Conservation (phyloP, 2,797 vertebrate genomes). For the Hippocampus kuda region DNA sequence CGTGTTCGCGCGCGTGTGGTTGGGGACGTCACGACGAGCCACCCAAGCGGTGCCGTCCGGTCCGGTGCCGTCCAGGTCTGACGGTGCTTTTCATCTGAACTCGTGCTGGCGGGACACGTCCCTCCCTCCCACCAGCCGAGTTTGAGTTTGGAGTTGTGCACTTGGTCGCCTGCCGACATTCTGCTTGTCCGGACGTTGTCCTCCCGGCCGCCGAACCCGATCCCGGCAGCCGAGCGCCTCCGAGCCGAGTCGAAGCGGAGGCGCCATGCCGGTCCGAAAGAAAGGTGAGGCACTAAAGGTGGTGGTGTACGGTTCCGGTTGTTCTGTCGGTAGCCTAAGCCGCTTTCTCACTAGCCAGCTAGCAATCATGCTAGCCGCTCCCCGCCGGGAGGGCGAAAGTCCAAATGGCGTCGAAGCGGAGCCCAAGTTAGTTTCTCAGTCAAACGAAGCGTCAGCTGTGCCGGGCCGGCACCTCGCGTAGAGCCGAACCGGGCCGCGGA, state of each 20-base stretch:
- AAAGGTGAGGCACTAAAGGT: slow-evolving; percentile 72
- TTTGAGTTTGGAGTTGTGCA: not conserved
- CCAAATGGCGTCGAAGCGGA: not conserved
- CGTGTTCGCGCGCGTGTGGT: not conserved
- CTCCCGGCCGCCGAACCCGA: slow-evolving; percentile 6
- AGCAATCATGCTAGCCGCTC: slow-evolving; percentile 34
- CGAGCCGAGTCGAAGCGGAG: slow-evolving; percentile 26
- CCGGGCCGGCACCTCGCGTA: not conserved
- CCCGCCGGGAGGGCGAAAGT: slow-evolving; percentile 11
- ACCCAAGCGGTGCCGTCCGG: not conserved
- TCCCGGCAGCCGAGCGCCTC: slow-evolving; percentile 10
- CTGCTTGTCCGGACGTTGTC: not conserved
- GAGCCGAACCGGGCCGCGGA: not conserved
- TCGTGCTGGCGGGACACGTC: slow-evolving; percentile 11
- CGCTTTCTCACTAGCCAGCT: slow-evolving; percentile 29
- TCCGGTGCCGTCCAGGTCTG: slow-evolving; percentile 1
- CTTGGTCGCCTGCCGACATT: not conserved
- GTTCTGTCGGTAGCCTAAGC: slow-evolving; percentile 24
- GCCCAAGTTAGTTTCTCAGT: not conserved
- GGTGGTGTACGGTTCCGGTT: not conserved
- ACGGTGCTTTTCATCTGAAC: slow-evolving; percentile 8
- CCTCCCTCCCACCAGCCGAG: not conserved
- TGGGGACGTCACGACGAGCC: not conserved
- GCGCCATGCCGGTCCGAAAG: slow-evolving; percentile 81
- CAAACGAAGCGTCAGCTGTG: not conserved